Evolutionary conservation across 1,140 invertebrate genomes (phyloP), one percentile per base, ranked within the genome.

Genomic region (Drosophila pandora): DNA sequence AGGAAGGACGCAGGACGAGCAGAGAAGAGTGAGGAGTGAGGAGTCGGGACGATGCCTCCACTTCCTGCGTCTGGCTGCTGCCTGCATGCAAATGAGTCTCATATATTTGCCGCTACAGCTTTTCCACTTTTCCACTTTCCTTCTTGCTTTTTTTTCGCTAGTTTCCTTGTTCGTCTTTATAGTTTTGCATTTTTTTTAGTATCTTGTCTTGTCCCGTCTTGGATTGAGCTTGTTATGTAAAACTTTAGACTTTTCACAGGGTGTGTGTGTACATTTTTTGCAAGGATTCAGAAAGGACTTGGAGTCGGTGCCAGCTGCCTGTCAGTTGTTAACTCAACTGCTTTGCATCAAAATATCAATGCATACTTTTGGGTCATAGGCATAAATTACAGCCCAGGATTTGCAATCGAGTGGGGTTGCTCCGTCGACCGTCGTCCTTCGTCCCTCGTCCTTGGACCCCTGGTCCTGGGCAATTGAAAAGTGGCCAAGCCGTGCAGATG

Each of bases 321-420:
- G 73, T 48, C 61, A 69, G 67, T 85, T 87, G 78, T 70, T 75
- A 75, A 82, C 72, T 82, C 74, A 81, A 82, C 81, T 85, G 64
- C 61, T 85, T 85, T 85, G 81, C 81, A 85, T 85, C 78, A 64
- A 85, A 85, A 85, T 85, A 87, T 87, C 81, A 85, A 85, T 87
- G 78, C 74, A 87, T 63, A 81, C 32, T 78, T 59, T 25, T 54
- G 39, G 60, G 60, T 12, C 60, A 81, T 70, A 75, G 82, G 81
- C 81, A 85, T 85, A 85, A 85, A 81, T 85, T 85, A 85, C 61
- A 10, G 28, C 3, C 32, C 12, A 37, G 39, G 62, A 56, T 57
- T 57, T 64, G 53, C 30, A 25, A 64, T 57, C 30, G 41, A 64
- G 30, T 21, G 9, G 21, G 21, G 50, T 37, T 37, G 50, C 10